Conservation (phyloP, 1,140 invertebrate species). For the Zaprionus ghesquierei region DNA sequence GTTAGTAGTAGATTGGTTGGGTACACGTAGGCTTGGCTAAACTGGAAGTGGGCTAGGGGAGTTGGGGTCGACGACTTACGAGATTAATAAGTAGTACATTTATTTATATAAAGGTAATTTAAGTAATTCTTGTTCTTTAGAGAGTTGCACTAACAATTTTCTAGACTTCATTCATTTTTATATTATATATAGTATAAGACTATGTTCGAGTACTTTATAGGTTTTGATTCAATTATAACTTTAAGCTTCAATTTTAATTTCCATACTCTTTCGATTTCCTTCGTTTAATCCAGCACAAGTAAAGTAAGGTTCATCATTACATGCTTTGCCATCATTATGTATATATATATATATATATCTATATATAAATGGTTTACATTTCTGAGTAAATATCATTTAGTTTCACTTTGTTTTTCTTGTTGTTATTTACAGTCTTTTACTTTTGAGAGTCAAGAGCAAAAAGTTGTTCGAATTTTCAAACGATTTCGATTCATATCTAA, state of each 20-base stretch:
- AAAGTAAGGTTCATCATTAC: conserved; percentile 62
- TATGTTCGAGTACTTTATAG: conserved; percentile 63
- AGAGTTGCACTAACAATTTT: conserved; percentile 49
- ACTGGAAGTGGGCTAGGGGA: conserved; percentile 12
- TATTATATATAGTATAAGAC: conserved; percentile 26
- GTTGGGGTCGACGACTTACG: background rate
- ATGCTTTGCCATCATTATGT: background rate
- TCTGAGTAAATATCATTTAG: conserved; percentile 58
- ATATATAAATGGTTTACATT: conserved; percentile 54
- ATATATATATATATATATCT: conserved; percentile 34
- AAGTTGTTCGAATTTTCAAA: conserved; percentile 62
- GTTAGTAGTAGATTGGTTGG: conserved; percentile 22
- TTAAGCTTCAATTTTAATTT: conserved; percentile 51
- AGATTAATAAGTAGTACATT: conserved; percentile 12
- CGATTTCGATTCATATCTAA: conserved; percentile 30
- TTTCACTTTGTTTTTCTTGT: conserved; percentile 48
- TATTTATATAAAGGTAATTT: conserved; percentile 28
- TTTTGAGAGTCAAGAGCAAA: conserved; percentile 80
- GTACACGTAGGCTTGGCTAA: conserved; percentile 37
- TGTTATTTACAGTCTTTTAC: conserved; percentile 79
- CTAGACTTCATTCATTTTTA: conserved; percentile 30
- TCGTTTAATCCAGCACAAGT: conserved; percentile 41
- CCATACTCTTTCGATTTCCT: conserved; percentile 19
- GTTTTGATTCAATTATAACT: conserved; percentile 76
- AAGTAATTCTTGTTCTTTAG: conserved; percentile 21